Conservation (phyloP, 2,797 vertebrate species). For the Nasua narica region DNA sequence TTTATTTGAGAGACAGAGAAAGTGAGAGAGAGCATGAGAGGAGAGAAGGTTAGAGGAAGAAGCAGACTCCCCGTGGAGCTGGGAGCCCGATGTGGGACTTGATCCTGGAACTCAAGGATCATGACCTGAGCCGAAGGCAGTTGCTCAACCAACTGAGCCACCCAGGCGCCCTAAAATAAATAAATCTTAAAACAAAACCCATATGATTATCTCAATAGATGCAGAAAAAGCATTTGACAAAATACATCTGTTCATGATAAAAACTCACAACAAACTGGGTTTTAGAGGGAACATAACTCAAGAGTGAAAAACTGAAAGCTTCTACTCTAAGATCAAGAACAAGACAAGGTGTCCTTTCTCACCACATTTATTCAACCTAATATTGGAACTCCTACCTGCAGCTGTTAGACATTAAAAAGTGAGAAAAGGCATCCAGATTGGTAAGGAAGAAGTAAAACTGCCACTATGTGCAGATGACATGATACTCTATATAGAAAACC, state of each 20-base stretch:
- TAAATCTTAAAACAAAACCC: neutral
- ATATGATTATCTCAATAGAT: neutral
- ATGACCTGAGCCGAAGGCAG: too few relatives aligned
- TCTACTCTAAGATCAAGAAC: neutral
- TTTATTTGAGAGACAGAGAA: too few relatives aligned
- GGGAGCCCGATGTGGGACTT: too few relatives aligned
- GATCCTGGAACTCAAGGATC: too few relatives aligned
- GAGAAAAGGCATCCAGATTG: neutral
- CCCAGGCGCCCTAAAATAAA: too few relatives aligned
- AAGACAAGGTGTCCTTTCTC: neutral
- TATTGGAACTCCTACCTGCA: neutral
- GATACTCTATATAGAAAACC: neutral
- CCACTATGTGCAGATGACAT: neutral
- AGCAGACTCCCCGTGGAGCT: too few relatives aligned
- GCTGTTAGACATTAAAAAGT: neutral
- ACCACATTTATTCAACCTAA: neutral
- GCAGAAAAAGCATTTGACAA: neutral
- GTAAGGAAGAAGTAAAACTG: neutral
- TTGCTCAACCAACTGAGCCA: too few relatives aligned
- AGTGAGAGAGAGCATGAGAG: too few relatives aligned
- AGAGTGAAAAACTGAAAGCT: neutral
- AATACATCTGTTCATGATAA: neutral
- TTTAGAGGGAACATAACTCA: neutral
- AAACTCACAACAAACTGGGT: neutral
- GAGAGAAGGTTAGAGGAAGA: too few relatives aligned